These are phyloP conservation scores for Tenualosa thibaudeaui DNA, from an alignment of 2,797 vertebrate species.

Conservation along the genomic window DNA sequence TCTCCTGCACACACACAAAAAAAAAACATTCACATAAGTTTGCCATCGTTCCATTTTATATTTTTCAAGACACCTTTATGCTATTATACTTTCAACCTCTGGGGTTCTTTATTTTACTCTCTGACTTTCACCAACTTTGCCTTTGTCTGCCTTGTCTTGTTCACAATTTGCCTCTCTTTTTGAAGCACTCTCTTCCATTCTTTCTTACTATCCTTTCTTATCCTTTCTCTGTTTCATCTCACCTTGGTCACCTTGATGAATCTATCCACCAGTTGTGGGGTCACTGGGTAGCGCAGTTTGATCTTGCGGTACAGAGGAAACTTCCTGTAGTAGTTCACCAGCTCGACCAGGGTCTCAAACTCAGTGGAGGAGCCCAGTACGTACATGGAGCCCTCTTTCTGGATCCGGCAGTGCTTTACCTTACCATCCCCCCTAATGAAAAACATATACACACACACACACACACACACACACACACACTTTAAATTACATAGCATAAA, in stretches of 20 bases:
- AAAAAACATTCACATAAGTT: neutral
- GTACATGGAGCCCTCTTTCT: constrained; percentile 83
- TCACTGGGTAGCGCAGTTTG: constrained; percentile 93
- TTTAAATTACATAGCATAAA: too few species aligned
- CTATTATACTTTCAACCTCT: neutral
- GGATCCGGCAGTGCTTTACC: constrained; percentile 94
- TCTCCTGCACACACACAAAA: constrained; percentile 72
- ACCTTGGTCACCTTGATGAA: constrained; percentile 79
- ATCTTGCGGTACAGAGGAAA: constrained; percentile 92
- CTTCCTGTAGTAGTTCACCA: constrained; percentile 90
- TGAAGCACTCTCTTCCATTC: neutral
- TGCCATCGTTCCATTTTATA: neutral
- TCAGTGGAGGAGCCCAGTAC: constrained; percentile 91
- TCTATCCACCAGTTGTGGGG: constrained; percentile 84
- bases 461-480: constrained; percentile 10
- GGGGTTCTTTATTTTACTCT: neutral
- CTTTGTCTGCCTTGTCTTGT: neutral
- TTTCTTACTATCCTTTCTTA: neutral
- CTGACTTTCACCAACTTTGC: neutral
- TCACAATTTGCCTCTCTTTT: neutral
- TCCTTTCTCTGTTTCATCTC: neutral
- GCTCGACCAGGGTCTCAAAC: constrained; percentile 92
- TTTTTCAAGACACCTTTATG: neutral
- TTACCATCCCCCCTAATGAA: constrained; percentile 85
- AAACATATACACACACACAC: constrained; percentile 7